Evolutionary conservation across 2,888 invertebrate species (phyloP).

Genomic region (Rotaria magnacalcarata): DNA sequence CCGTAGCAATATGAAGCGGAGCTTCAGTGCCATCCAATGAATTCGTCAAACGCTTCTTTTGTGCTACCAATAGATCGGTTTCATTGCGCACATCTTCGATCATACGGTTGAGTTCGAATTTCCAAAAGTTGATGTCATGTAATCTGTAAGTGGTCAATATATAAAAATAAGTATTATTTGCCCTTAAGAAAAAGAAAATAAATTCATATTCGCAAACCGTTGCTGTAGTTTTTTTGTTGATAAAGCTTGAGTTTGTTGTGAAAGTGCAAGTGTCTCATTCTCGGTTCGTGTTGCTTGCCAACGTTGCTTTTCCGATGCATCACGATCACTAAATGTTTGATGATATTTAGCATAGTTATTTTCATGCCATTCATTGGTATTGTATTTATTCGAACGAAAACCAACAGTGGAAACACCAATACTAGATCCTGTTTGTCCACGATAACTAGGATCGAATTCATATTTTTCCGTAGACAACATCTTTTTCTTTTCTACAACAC

Average conservation of each 20-base stretch:
- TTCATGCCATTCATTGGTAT: conserved; percentile 59
- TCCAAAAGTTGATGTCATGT: conserved; percentile 60
- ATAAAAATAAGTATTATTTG: neutral
- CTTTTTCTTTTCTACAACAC: neutral
- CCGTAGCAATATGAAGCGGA: conserved; percentile 59
- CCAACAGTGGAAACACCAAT: conserved; percentile 60
- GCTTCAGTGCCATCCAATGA: conserved; percentile 57
- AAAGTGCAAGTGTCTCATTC: conserved; percentile 55
- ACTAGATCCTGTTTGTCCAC: conserved; percentile 58
- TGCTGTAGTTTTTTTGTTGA: conserved; percentile 51
- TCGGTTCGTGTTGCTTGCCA: conserved; percentile 52
- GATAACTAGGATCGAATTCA: conserved; percentile 50
- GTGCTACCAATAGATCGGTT: conserved; percentile 56
- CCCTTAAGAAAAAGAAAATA: neutral
- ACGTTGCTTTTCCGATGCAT: conserved; percentile 55
- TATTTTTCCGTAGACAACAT: conserved; percentile 41
- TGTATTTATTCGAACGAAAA: conserved; percentile 57
- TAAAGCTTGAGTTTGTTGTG: conserved; percentile 56
- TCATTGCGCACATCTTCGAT: conserved; percentile 58
- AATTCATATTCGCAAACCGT: neutral
- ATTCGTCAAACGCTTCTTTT: conserved; percentile 58
- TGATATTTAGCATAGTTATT: conserved; percentile 59
- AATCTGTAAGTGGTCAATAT: conserved; percentile 50
- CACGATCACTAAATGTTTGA: conserved; percentile 58
- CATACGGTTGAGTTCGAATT: conserved; percentile 57